Evolutionary conservation across 1,140 invertebrate genomes (phyloP).

Genomic region (Lordiphosa mommai): DNA sequence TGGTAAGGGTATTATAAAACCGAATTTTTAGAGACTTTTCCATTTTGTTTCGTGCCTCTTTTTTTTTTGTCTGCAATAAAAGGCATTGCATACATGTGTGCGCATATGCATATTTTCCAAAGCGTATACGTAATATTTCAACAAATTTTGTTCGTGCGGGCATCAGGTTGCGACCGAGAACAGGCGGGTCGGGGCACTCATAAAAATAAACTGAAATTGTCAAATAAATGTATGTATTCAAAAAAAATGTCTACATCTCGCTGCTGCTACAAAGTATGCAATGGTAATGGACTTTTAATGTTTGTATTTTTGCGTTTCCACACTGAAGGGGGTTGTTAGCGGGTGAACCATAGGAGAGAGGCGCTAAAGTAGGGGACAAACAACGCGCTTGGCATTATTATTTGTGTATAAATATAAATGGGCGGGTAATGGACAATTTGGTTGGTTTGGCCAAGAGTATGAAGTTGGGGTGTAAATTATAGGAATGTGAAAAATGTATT

Average conservation of each 20-base stretch:
- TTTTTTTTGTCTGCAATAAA: slow-evolving; percentile 5
- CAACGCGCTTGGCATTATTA: slow-evolving; percentile 26
- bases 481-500: neutral
- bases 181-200: slow-evolving; percentile 14
- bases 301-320: slow-evolving; percentile 40
- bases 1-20: no score
- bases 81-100: slow-evolving; percentile 19
- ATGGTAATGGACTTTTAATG: slow-evolving; percentile 67
- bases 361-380: neutral
- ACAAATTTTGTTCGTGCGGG: slow-evolving; percentile 25
- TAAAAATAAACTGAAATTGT: slow-evolving; percentile 39
- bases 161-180: slow-evolving; percentile 8
- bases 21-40: slow-evolving; percentile 10
- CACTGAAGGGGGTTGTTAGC: slow-evolving; percentile 2
- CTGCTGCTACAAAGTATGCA: slow-evolving; percentile 42
- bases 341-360: neutral
- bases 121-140: slow-evolving; percentile 55
- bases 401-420: slow-evolving; percentile 11
- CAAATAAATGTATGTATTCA: slow-evolving; percentile 60
- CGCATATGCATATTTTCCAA: slow-evolving; percentile 17
- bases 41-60: neutral
- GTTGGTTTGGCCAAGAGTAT: neutral
- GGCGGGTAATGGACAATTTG: slow-evolving; percentile 1
- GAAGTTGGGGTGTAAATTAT: neutral
- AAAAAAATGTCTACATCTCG: slow-evolving; percentile 40